phyloP scores from a whole-genome alignment of 2,797 vertebrate species.

The Chaenodraco wilsoni region DNA sequence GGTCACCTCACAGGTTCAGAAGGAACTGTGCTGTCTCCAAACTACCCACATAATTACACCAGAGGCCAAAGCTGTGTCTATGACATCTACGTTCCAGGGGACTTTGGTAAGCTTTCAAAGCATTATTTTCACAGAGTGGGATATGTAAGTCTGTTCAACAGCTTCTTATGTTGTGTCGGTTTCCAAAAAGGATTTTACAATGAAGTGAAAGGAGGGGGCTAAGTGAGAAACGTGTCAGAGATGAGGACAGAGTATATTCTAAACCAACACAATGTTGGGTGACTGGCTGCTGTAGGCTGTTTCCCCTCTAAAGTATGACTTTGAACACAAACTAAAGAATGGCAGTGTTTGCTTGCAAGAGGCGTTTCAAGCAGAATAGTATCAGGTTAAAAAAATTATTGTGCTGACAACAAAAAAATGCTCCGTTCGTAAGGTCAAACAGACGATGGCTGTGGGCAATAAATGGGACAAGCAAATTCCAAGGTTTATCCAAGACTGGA shows the following conservation, averaged over 20 bases:
- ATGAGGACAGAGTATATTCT: not conserved
- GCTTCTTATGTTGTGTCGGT: not conserved
- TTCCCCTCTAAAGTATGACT: not conserved
- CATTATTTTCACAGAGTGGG: constrained; percentile 40
- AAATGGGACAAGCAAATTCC: constrained; percentile 43
- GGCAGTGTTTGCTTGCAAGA: constrained; percentile 13
- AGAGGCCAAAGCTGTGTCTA: constrained; percentile 93
- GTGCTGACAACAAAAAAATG: constrained; percentile 64
- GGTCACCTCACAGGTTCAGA: constrained; percentile 94
- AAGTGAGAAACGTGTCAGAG: constrained; percentile 4
- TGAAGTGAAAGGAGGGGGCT: constrained; percentile 9
- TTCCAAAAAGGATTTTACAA: constrained; percentile 23
- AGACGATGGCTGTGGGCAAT: constrained; percentile 26
- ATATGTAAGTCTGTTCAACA: constrained; percentile 17
- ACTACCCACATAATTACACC: constrained; percentile 97
- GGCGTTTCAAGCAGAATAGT: constrained; percentile 26
- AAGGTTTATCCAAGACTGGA: constrained; percentile 47
- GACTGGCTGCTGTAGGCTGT: not conserved
- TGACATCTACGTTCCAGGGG: constrained; percentile 93
- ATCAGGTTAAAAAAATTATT: constrained; percentile 51
- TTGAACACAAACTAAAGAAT: constrained; percentile 27
- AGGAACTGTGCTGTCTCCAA: constrained; percentile 96
- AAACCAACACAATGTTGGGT: not conserved
- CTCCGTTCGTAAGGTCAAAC: constrained; percentile 59
- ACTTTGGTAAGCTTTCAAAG: constrained; percentile 91